Percentiles rank a stretch among this genome's conserved stretches.
Evolutionary conservation across 2,888 invertebrate species (phyloP).

Genomic region (Calameuta pallipes): DNA sequence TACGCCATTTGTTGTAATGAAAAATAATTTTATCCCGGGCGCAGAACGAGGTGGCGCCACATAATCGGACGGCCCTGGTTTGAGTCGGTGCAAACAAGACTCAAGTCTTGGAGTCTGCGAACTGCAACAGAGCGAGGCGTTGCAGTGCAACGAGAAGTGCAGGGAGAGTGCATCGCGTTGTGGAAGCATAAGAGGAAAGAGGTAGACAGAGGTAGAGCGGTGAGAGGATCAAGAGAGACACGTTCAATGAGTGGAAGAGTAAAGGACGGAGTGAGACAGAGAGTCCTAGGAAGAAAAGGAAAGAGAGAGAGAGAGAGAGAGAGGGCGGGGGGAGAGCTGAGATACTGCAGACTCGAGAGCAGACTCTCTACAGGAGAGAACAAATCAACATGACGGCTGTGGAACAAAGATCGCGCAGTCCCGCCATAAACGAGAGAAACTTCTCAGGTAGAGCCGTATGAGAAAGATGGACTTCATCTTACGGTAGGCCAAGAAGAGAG

Average conservation of each 20-base stretch:
- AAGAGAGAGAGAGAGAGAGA: background rate
- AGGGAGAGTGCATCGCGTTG: background rate
- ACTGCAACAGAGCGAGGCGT: slow-evolving; percentile 8
- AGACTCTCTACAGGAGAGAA: slow-evolving; percentile 18
- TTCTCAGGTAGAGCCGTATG: background rate
- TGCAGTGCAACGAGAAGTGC: background rate
- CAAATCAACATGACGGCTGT: slow-evolving; percentile 12
- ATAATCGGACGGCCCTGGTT: background rate
- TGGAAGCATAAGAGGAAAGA: background rate
- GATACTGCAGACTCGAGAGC: slow-evolving; percentile 15
- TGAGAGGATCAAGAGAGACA: slow-evolving; percentile 1
- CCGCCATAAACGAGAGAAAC: slow-evolving; percentile 11
- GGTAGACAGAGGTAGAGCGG: background rate
- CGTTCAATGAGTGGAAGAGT: background rate
- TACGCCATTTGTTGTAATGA: too few relatives aligned
- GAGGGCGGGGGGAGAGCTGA: background rate
- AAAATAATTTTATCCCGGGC: background rate
- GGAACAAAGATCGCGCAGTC: slow-evolving; percentile 18
- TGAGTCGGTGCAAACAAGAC: slow-evolving; percentile 19
- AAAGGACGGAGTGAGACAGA: slow-evolving; percentile 10
- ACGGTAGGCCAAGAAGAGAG: background rate
- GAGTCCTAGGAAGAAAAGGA: slow-evolving; percentile 6
- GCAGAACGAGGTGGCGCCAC: background rate
- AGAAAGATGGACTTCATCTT: background rate
- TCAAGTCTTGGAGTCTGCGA: slow-evolving; percentile 3